These are phyloP conservation scores for Xenops minutus DNA, from an alignment of 2,797 vertebrate species.

Conservation along the genomic window DNA sequence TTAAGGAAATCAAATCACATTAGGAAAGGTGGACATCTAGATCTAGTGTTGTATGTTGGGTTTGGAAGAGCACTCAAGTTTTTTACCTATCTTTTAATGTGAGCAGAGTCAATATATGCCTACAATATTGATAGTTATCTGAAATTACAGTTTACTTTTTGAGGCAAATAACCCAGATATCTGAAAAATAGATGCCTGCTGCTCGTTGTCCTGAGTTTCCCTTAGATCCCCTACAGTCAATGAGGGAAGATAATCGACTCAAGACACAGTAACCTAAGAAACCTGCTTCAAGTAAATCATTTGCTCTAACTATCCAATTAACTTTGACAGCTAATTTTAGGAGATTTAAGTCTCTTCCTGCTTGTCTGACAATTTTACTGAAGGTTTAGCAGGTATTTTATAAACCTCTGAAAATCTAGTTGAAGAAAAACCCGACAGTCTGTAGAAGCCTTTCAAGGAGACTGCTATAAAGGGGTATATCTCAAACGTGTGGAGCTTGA, in stretches of 20 bases:
- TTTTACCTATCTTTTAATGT: neutral
- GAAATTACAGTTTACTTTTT: neutral
- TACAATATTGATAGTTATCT: neutral
- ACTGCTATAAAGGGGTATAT: neutral
- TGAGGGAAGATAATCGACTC: neutral
- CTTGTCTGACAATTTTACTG: neutral
- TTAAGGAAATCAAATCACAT: neutral
- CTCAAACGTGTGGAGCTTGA: neutral
- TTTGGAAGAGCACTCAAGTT: neutral
- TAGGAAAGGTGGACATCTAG: neutral
- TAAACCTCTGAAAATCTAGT: neutral
- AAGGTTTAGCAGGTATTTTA: neutral
- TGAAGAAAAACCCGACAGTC: neutral
- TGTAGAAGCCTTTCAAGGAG: neutral
- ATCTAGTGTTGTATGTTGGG: neutral
- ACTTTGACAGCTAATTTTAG: slow-evolving; percentile 22
- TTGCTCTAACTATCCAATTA: slow-evolving; percentile 23
- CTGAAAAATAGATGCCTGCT: neutral
- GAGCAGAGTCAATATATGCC: neutral
- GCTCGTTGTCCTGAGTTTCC: neutral
- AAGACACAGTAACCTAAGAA: neutral
- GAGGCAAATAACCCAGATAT: neutral
- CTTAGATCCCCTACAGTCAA: neutral
- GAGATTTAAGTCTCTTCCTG: neutral
- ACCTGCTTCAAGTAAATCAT: slow-evolving; percentile 1